Evolutionary conservation across 2,888 invertebrate genomes (phyloP).

Genomic region (Odontocolon sp.): DNA sequence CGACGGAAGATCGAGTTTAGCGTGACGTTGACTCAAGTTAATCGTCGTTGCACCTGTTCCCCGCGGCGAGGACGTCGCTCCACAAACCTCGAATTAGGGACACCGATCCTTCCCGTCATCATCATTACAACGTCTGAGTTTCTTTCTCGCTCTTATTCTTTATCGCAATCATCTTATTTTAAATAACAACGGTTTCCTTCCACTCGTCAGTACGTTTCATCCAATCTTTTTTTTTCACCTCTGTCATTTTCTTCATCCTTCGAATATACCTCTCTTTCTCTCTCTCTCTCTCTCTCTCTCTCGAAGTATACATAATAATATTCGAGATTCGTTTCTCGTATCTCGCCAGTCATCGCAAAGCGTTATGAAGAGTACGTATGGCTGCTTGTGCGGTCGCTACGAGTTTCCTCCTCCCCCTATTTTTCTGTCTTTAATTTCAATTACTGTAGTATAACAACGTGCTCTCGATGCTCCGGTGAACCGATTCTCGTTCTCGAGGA

Average conservation of each 20-base stretch:
- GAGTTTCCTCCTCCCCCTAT: neutral
- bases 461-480: conserved; percentile 11
- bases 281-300: neutral
- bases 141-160: conserved; percentile 4
- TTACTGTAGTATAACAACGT: conserved; percentile 20
- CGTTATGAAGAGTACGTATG: neutral
- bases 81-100: conserved; percentile 51
- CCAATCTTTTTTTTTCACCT: neutral
- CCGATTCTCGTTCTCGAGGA: conserved; percentile 11
- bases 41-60: conserved; percentile 50
- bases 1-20: conserved; percentile 37
- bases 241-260: conserved; percentile 9
- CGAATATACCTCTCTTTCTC: neutral
- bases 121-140: conserved; percentile 38
- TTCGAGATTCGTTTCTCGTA: neutral
- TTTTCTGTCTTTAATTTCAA: conserved; percentile 28
- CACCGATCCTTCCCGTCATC: conserved; percentile 52
- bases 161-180: neutral
- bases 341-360: conserved; percentile 7
- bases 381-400: neutral
- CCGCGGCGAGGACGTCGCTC: conserved; percentile 19
- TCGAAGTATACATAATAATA: neutral
- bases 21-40: conserved; percentile 53
- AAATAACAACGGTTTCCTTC: conserved; percentile 22
- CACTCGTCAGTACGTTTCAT: conserved; percentile 24